A percentile compares a stretch with the other conserved stretches of the same genome.
Conservation (phyloP, 2,888 invertebrate genomes). For the Podotricha telesiphe region DNA sequence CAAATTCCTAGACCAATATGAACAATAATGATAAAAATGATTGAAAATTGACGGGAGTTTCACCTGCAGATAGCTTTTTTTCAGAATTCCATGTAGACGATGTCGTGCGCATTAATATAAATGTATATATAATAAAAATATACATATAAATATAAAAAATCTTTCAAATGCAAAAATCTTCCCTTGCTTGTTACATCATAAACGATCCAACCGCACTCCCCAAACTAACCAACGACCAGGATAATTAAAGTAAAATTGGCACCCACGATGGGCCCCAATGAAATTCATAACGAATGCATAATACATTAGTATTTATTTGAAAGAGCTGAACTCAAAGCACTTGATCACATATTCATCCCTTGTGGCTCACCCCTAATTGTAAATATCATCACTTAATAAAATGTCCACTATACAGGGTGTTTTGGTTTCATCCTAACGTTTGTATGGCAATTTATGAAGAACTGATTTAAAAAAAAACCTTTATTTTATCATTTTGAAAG, state of each 20-base stretch:
- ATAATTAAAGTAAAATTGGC: slow-evolving; percentile 21
- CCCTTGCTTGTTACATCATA: slow-evolving; percentile 9
- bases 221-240: background rate
- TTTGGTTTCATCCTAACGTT: background rate
- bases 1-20: too few relatives aligned
- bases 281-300: slow-evolving; percentile 26
- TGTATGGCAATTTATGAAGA: too few relatives aligned
- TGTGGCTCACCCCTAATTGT: slow-evolving; percentile 47
- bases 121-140: too few relatives aligned
- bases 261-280: slow-evolving; percentile 20
- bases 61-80: too few relatives aligned
- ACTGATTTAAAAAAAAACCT: too few relatives aligned
- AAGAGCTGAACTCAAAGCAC: slow-evolving; percentile 32
- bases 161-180: too few relatives aligned
- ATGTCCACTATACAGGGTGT: slow-evolving; percentile 53
- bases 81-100: too few relatives aligned
- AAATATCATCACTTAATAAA: slow-evolving; percentile 64
- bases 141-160: too few relatives aligned
- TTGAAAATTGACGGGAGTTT: too few relatives aligned
- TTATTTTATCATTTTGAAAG: too few relatives aligned
- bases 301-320: slow-evolving; percentile 36
- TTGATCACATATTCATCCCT: slow-evolving; percentile 57
- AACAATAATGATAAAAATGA: too few relatives aligned
- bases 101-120: too few relatives aligned
- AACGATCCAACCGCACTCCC: background rate